Percentiles rank a stretch among this genome's conserved stretches.
Evolutionary conservation across 2,888 invertebrate species (phyloP).

Genomic region (Hyppa rectilinea): DNA sequence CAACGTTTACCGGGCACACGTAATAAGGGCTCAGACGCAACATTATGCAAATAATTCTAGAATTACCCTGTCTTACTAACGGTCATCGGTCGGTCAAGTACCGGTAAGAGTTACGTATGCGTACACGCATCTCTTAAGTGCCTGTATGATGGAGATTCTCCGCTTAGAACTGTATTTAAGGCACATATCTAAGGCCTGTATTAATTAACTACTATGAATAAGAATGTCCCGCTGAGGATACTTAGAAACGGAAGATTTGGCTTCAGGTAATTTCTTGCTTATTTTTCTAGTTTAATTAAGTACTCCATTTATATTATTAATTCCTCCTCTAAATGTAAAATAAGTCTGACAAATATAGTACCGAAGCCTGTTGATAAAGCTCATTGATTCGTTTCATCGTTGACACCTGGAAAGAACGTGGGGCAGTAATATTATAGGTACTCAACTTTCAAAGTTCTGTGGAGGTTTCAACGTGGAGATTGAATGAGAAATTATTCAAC

Average conservation of each 20-base stretch:
- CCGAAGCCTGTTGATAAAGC: not conserved
- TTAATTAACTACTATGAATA: slow-evolving; percentile 30
- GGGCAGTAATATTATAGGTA: not conserved
- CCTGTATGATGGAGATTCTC: slow-evolving; percentile 47
- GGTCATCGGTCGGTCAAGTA: slow-evolving; percentile 56
- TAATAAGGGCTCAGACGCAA: slow-evolving; percentile 56
- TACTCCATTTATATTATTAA: not conserved
- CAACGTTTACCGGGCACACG: slow-evolving; percentile 55
- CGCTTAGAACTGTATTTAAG: slow-evolving; percentile 47
- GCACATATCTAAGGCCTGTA: slow-evolving; percentile 25
- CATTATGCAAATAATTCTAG: slow-evolving; percentile 71
- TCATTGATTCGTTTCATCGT: not conserved
- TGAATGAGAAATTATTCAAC: no score
- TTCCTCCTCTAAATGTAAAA: not conserved
- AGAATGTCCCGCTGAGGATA: not conserved
- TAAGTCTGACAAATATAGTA: not conserved
- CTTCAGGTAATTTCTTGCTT: not conserved
- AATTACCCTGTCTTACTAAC: slow-evolving; percentile 68
- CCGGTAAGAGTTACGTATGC: slow-evolving; percentile 48
- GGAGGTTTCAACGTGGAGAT: not conserved
- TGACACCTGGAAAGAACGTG: not conserved
- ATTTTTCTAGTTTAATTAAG: not conserved
- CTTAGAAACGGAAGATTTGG: slow-evolving; percentile 1
- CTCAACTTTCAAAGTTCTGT: not conserved
- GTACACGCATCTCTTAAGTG: slow-evolving; percentile 34